phyloP scores from a whole-genome alignment of 2,113 vertebrate species.

The Festucalex cinctus region DNA sequence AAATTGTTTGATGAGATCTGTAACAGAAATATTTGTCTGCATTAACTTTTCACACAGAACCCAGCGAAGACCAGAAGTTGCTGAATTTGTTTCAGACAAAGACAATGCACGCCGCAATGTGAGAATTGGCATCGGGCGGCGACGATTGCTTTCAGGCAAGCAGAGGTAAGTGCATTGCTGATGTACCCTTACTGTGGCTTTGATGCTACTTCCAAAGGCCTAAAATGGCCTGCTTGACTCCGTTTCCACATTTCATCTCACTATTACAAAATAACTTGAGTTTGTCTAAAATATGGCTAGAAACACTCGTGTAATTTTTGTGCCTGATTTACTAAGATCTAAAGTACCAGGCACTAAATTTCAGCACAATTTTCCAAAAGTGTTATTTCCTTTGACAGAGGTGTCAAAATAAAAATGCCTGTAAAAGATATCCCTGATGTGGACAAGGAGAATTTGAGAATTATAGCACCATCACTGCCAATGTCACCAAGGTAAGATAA shows the following conservation, averaged over 20 bases:
- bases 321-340: too few relatives aligned
- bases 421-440: conserved; percentile 72
- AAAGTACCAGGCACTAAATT: too few relatives aligned
- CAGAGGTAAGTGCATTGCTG: not conserved
- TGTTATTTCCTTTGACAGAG: not conserved
- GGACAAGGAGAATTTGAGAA: conserved; percentile 55
- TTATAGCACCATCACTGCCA: conserved; percentile 28
- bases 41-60: not conserved
- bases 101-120: not conserved
- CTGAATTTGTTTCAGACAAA: not conserved
- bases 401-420: conserved; percentile 78
- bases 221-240: too few relatives aligned
- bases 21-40: not conserved
- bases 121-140: not conserved
- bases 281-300: too few relatives aligned
- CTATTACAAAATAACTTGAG: too few relatives aligned
- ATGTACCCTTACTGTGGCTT: too few relatives aligned
- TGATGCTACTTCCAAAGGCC: too few relatives aligned
- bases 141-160: not conserved
- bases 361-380: not conserved
- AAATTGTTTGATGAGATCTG: not conserved
- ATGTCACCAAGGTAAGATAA: conserved; percentile 63
- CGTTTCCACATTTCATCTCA: too few relatives aligned
- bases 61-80: not conserved
- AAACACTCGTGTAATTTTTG: not conserved